Base-by-base conservation (phyloP, 2,888 invertebrate genomes). In the Octonoba sinensis region DNA sequence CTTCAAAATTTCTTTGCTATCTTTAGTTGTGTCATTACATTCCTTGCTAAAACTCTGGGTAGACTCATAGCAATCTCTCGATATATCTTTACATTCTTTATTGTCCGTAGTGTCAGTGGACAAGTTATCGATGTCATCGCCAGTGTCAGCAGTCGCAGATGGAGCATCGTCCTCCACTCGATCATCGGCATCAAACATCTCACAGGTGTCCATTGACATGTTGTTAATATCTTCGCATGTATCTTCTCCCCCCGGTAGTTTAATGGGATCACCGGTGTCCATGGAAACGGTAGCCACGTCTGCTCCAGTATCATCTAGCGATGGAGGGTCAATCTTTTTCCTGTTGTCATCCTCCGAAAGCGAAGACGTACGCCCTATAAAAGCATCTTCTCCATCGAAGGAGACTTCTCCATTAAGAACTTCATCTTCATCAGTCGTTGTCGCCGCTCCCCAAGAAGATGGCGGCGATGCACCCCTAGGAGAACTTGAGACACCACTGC, bases 181-280 rank as follows among this genome's bases (percentile, higher is more conserved):
- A 12, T 71, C 47, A 46, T 71, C 65, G 20, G 65, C 72, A 16
- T 81, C 81, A 24, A 81, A 81, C 46, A 78, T 15, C 20, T 79
- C 79, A 36, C 69, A 82, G 8, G 82, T 82, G 54, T 82, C 82
- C 74, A 76, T 76, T 3, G 82, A 76, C 71, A 82, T 82, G 62
- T 82, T 82, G 47, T 82, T 71, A 20, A 82, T 75, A 47, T 82
- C 82, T 24, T 76, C 76, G 27, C 76, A 82, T 8, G 76, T 76
- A 44, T 82, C 82, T 44, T 82, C 82, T 4, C 71, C 82, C 12
- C 60, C 71, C 11, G 82, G 82, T 11, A 71, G 54, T 36, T 75
- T 74, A 2, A 59, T 18, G 1, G 60, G 36, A n/a, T 74, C 74
- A 24, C 70, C 69, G 3, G 74, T 75, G 49, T 81, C 81, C 81